phyloP scores from a whole-genome alignment of 35 echinoderm and acorn worm genomes.

The Strongylocentrotus purpuratus region DNA sequence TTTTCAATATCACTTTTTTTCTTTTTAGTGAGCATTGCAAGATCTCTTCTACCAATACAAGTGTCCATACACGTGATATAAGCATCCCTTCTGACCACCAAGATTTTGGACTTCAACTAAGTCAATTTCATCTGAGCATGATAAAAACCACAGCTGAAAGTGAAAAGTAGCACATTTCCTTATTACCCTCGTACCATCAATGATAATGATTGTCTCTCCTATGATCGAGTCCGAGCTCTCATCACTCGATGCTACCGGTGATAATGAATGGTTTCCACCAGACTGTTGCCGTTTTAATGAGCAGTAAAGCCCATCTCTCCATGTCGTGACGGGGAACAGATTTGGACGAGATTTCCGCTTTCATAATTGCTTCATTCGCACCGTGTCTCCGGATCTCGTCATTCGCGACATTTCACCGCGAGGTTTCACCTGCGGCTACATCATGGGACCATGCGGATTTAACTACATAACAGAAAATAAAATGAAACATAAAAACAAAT shows the following conservation, averaged over 20 bases:
- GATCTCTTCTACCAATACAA: too few species aligned
- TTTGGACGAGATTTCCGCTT: conserved; percentile 1
- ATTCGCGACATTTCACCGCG: background rate
- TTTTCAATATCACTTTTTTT: too few species aligned
- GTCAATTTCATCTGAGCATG: too few species aligned
- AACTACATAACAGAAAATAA: too few species aligned
- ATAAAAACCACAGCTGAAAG: too few species aligned
- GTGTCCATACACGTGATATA: too few species aligned
- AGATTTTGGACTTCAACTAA: too few species aligned
- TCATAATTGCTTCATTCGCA: background rate
- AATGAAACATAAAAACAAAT: background rate
- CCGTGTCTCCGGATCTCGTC: background rate
- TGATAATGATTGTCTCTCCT: background rate
- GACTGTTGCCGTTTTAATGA: background rate
- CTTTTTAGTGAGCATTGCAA: too few species aligned
- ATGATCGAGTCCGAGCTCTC: background rate
- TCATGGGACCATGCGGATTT: too few species aligned
- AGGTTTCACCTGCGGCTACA: too few species aligned
- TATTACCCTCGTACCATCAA: background rate
- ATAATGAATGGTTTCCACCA: background rate
- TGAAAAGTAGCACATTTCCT: background rate
- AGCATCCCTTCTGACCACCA: too few species aligned
- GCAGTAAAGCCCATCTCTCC: background rate
- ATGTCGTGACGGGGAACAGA: background rate
- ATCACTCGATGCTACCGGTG: background rate